Base-by-base conservation (phyloP, 2,113 vertebrate genomes). In the Sebastes fasciatus region DNA sequence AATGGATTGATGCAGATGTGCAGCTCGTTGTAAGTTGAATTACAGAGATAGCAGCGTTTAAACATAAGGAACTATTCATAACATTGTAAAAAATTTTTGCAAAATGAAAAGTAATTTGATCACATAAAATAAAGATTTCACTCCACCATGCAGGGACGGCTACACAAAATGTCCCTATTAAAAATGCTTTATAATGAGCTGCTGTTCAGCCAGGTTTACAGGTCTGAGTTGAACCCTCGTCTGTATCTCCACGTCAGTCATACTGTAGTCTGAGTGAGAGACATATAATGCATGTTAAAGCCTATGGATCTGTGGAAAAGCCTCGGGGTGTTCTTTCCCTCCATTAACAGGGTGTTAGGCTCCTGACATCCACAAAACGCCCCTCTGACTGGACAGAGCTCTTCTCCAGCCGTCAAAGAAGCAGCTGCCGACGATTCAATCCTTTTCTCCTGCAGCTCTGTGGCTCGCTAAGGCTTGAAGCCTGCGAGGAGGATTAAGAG, bases 291-390 rank as follows among this genome's bases (percentile, higher is more conserved):
- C 55, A 74, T 34, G 60, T 49, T 45, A 63, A 54, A 64, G 60
- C 57, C 68, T 42, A 5, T 16, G 58, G n/a, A 51, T 71, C 21
- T 40, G 40, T 17, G 74, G 34, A 23, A 67, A 68, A 71, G 63
- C 52, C 46, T 34, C 6, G 0, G 55, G 62, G 55, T 65, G 19
- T 76, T 84, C 74, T 49, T 46, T 11, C n/a, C 76, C 57, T 83
- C 64, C 77, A 75, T 83, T 83, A 86, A 75, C 65, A 48, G 73
- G 68, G 73, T 72, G 60, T 76, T 75, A 64, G 82, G 71, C 51
- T 48, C 61, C 75, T 52, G 57, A 88, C 69, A 71, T 58, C 77
- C 77, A 58, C 55, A 10, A 23, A 58, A 58, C 21, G 10, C 1
- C 21, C 55, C 55, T 23, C 55, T 58, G 55, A 69, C 40, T 46